These are phyloP conservation scores for Nothocercus nigrocapillus DNA, from an alignment of 2,113 vertebrate genomes.

Conservation along the genomic window DNA sequence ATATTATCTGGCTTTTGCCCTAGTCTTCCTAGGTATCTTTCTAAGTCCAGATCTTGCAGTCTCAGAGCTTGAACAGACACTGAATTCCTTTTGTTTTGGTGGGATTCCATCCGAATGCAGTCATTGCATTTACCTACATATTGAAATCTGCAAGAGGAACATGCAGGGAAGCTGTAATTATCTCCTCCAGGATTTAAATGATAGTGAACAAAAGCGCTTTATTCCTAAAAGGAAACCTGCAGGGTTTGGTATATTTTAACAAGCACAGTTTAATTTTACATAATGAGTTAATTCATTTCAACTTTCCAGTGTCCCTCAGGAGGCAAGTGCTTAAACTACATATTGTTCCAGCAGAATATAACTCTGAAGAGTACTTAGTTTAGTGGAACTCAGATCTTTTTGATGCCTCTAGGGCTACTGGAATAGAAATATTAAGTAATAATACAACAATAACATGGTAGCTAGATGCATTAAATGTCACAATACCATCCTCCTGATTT, in stretches of 20 bases:
- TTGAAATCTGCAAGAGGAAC: not conserved
- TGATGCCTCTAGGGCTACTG: not conserved
- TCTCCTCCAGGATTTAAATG: not conserved
- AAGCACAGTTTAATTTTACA: not conserved
- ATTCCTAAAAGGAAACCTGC: not conserved
- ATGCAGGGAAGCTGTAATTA: not conserved
- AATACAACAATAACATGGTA: not conserved
- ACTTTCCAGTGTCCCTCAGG: not conserved
- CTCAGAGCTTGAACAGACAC: not conserved
- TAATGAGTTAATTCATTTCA: not conserved
- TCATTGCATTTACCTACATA: not conserved
- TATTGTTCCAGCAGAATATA: not conserved
- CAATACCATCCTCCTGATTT: not conserved
- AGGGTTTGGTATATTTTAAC: not conserved
- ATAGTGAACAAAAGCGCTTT: not conserved
- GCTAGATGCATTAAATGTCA: not conserved
- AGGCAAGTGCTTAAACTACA: not conserved
- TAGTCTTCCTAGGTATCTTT: not conserved
- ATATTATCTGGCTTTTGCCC: not conserved
- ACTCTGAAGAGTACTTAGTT: not conserved
- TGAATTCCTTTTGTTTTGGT: not conserved
- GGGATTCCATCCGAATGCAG: not conserved
- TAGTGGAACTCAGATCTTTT: not conserved
- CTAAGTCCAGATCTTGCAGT: not conserved
- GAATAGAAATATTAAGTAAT: not conserved